Conservation (phyloP, 92 coral and sea anemone species). For the Virgularia gustaviana region DNA sequence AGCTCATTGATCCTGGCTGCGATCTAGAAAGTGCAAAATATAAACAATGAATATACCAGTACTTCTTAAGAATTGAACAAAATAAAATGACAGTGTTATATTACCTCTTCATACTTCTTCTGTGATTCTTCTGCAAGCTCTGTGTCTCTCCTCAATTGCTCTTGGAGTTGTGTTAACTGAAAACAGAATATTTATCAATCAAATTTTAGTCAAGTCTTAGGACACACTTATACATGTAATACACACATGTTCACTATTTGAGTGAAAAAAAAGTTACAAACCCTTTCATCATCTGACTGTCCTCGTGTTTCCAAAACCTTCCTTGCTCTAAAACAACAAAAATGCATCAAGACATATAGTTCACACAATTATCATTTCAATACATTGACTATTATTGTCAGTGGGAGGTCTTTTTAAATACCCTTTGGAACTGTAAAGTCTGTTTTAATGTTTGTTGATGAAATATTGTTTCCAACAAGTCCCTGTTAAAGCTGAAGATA, state of each 20-base stretch:
- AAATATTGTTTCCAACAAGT: too few species aligned
- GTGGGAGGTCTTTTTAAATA: background rate
- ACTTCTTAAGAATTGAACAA: background rate
- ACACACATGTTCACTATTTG: too few species aligned
- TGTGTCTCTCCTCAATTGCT: constrained; percentile 58
- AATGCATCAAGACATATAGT: background rate
- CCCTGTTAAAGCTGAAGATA: too few species aligned
- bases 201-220: background rate
- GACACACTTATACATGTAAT: constrained; percentile 26
- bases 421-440: too few species aligned
- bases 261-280: too few species aligned
- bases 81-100: background rate
- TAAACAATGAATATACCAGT: background rate
- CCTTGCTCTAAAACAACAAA: constrained; percentile 68
- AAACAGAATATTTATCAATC: constrained; percentile 29
- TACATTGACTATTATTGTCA: background rate
- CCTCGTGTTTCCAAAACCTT: constrained; percentile 97
- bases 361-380: background rate
- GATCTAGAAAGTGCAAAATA: constrained; percentile 45
- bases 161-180: constrained; percentile 58
- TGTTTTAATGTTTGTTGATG: too few species aligned
- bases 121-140: constrained; percentile 83
- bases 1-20: constrained; percentile 60
- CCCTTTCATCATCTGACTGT: constrained; percentile 85
- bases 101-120: constrained; percentile 84